Percentiles rank a stretch among this genome's conserved stretches.
Evolutionary conservation across 2,113 vertebrate genomes (phyloP).

Genomic region (Lota lota): DNA sequence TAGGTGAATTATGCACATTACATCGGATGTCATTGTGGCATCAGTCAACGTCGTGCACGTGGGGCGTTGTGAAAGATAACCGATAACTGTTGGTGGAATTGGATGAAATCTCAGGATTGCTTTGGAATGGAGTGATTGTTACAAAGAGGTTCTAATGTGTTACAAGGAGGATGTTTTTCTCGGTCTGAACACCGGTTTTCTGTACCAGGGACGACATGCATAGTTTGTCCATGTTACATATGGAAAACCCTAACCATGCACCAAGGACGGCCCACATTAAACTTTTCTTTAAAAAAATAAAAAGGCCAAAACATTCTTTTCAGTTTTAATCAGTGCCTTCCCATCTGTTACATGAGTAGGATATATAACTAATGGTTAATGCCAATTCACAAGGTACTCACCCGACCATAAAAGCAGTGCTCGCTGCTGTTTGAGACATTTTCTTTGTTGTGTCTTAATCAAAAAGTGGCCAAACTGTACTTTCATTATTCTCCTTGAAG

Average conservation of each 20-base stretch:
- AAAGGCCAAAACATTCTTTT: constrained; percentile 37
- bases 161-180: too few species aligned
- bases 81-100: too few species aligned
- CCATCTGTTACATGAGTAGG: constrained; percentile 33
- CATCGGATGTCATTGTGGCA: too few species aligned
- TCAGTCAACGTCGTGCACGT: too few species aligned
- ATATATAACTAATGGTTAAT: constrained; percentile 19
- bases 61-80: too few species aligned
- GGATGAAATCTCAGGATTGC: too few species aligned
- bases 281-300: not conserved
- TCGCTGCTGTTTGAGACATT: constrained; percentile 35
- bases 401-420: constrained; percentile 22
- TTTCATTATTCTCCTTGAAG: constrained; percentile 28
- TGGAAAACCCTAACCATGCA: not conserved
- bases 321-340: constrained; percentile 61
- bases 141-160: too few species aligned
- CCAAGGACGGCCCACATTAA: constrained; percentile 11
- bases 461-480: constrained; percentile 32
- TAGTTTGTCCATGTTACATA: too few species aligned
- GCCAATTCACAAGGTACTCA: constrained; percentile 26
- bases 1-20: too few species aligned
- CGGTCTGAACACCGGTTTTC: too few species aligned
- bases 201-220: too few species aligned
- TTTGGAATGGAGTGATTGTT: too few species aligned
- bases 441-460: constrained; percentile 21